Base-by-base conservation (phyloP, 1,140 invertebrate species). In the Pseudomyrmex flavicornis region DNA sequence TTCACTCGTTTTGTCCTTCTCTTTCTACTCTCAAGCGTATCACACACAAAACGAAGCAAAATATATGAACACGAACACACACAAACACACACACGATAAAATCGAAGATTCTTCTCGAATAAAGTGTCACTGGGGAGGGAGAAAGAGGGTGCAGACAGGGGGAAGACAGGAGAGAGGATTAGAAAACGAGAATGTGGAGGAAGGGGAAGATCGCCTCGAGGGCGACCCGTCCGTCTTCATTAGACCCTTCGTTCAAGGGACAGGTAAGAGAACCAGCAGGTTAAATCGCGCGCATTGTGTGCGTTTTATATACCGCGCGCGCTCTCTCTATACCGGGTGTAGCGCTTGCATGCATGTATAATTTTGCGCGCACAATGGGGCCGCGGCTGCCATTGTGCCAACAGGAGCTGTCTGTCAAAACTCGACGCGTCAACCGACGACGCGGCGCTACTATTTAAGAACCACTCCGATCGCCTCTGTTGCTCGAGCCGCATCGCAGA, bases 401-500 rank as follows among this genome's bases (percentile, higher is more conserved):
- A 62, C 68, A 87, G 86, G 74, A 87, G 85, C 86, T 88, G 86
- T 88, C 86, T 87, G 86, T 88, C 86, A 88, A 88, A 88, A 88
- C 86, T 88, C 82, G 52, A 59, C 76, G 56, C 82, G 86, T 88
- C 86, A 87, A 87, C 86, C 63, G 22, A 80, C 35, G 35, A 35
- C 7, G 35, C 80, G 85, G 54, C 44, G 85, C 85, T 84, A 87
- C 86, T 84, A 87, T 87, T 87, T 84, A 87, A 82, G 85, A 87
- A 35, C 35, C 85, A 77, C 70, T 87, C 86, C 58, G 70, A 84
- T 82, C 56, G 26, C 35, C 26, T 20, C 82, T 50, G 44, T 69
- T 56, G 59, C 20, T 35, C 46, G 20, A 7, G 10, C 1, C n/a
- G 3, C 59, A 46, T 58, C 44, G 10, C 59, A 15, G 35, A 66